Percentiles rank a stretch among this genome's conserved stretches.
Conservation (phyloP, 2,797 vertebrate species). For the Hybognathus amarus region DNA sequence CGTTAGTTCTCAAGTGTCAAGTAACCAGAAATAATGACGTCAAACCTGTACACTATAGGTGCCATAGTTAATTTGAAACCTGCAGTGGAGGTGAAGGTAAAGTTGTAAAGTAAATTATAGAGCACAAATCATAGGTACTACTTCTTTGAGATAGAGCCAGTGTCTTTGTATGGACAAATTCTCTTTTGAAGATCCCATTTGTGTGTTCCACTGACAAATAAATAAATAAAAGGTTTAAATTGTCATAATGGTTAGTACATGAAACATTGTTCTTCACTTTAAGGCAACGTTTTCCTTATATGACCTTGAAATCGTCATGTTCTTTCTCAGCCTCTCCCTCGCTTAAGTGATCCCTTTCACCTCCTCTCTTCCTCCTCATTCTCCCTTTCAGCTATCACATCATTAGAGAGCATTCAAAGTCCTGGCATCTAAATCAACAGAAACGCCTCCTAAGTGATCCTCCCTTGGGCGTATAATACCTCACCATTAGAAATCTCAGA, state of each 20-base stretch:
- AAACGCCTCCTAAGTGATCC: constrained; percentile 48
- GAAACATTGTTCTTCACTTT: neutral
- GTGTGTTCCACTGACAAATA: neutral
- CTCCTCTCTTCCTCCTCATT: constrained; percentile 21
- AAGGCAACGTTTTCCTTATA: neutral
- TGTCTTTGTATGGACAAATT: neutral
- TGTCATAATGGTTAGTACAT: neutral
- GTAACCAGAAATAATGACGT: neutral
- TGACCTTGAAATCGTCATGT: constrained; percentile 4
- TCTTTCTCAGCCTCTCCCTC: constrained; percentile 10
- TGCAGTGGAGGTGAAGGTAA: neutral
- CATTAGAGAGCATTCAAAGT: constrained; percentile 46
- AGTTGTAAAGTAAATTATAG: neutral
- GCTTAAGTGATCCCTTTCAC: neutral
- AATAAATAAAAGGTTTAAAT: neutral
- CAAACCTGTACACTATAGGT: neutral
- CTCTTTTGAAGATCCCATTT: neutral
- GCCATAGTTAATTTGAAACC: neutral
- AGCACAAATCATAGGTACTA: neutral
- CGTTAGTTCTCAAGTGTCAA: neutral
- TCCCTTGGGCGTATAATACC: constrained; percentile 38
- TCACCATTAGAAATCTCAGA: constrained; percentile 43
- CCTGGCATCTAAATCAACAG: constrained; percentile 40
- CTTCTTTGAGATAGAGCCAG: neutral
- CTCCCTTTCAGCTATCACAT: constrained; percentile 51